Evolutionary conservation across 1,140 invertebrate species (phyloP).

Genomic region (Parapsyche elsis): DNA sequence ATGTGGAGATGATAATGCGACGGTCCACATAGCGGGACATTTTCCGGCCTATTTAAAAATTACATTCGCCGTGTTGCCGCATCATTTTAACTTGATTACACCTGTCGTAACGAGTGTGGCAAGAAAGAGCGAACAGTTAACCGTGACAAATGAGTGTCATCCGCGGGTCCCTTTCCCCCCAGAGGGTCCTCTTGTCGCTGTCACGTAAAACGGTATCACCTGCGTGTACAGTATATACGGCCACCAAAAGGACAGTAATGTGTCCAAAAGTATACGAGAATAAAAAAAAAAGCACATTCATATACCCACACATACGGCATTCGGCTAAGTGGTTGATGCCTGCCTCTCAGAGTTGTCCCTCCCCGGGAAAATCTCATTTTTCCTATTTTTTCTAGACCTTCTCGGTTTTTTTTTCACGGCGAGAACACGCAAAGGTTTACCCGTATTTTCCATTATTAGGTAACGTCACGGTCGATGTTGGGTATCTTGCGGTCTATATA

Average conservation of each 20-base stretch:
- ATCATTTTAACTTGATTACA: constrained; percentile 1
- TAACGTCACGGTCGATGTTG: constrained; percentile 36
- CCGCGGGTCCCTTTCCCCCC: background rate
- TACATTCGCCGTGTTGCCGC: background rate
- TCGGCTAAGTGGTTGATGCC: constrained; percentile 32
- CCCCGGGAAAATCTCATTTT: constrained; percentile 39
- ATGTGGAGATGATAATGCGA: too few relatives aligned
- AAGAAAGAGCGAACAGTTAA: constrained; percentile 34
- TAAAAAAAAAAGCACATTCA: constrained; percentile 3
- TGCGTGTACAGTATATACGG: constrained; percentile 28
- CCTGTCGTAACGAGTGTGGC: background rate
- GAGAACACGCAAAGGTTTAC: constrained; percentile 39
- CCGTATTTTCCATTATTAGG: constrained; percentile 46
- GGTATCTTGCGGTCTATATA: background rate
- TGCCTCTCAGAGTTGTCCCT: constrained; percentile 6
- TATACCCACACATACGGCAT: background rate
- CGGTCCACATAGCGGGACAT: too few relatives aligned
- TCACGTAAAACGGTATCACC: constrained; percentile 46
- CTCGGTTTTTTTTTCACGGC: constrained; percentile 23
- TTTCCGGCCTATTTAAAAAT: too few relatives aligned
- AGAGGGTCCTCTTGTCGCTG: constrained; percentile 20
- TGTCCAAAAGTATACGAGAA: constrained; percentile 23
- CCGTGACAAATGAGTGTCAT: constrained; percentile 45
- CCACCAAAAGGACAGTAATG: constrained; percentile 35
- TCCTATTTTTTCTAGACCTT: constrained; percentile 11